These are phyloP conservation scores for Bubo scandiacus DNA, from an alignment of 2,113 vertebrate species.

Conservation along the genomic window DNA sequence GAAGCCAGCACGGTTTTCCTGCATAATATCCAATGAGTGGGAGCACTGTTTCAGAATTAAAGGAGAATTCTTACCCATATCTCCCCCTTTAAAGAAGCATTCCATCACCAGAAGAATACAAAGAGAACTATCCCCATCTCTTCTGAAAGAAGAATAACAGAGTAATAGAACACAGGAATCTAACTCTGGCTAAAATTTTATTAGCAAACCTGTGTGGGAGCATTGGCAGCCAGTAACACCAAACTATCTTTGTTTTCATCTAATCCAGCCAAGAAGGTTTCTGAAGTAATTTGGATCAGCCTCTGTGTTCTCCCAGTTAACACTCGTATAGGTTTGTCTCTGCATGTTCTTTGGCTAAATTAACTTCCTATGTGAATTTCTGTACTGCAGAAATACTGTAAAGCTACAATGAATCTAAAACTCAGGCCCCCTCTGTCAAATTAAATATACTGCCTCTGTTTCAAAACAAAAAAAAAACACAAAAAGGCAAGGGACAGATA, in stretches of 20 bases:
- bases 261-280: background rate
- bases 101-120: background rate
- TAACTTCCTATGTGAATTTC: background rate
- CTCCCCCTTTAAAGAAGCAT: background rate
- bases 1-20: background rate
- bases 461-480: background rate
- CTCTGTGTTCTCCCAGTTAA: background rate
- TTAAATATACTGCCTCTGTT: background rate
- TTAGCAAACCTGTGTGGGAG: background rate
- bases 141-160: background rate
- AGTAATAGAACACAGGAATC: background rate
- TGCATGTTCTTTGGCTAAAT: background rate
- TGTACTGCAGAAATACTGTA: background rate
- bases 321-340: background rate
- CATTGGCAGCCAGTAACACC: background rate
- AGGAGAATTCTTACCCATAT: background rate
- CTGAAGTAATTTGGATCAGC: background rate
- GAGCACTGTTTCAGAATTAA: background rate
- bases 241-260: background rate
- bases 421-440: background rate
- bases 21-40: background rate
- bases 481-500: background rate
- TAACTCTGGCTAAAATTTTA: background rate
- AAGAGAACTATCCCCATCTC: background rate
- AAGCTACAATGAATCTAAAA: background rate